Evolutionary conservation across 1,140 invertebrate species (phyloP).

Genomic region (Olivierus martensii): DNA sequence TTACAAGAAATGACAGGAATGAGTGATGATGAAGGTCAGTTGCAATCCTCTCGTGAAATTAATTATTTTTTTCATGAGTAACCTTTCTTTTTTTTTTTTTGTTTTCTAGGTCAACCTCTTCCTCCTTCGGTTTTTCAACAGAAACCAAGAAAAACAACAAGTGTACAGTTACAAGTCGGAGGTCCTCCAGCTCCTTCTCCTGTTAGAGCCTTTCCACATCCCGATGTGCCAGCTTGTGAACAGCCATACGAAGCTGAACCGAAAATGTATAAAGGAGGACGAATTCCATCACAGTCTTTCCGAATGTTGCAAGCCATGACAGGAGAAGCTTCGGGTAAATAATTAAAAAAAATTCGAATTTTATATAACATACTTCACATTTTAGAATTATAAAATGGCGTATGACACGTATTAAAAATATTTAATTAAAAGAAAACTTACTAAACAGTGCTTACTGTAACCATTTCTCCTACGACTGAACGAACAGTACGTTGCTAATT

Average conservation of each 20-base stretch:
- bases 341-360: too few relatives aligned
- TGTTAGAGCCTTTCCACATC: conserved; percentile 12
- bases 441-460: too few relatives aligned
- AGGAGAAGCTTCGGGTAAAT: conserved; percentile 19
- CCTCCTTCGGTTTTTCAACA: neutral
- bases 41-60: too few relatives aligned
- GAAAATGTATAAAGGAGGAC: conserved; percentile 62
- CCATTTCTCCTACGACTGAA: too few relatives aligned
- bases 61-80: neutral
- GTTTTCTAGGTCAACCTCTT: neutral
- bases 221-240: conserved; percentile 20
- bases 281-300: conserved; percentile 74
- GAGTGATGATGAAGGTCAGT: conserved; percentile 25
- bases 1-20: conserved; percentile 61
- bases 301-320: conserved; percentile 71
- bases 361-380: too few relatives aligned
- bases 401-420: too few relatives aligned
- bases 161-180: neutral
- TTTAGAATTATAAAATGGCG: too few relatives aligned
- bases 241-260: conserved; percentile 45
- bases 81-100: neutral
- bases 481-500: too few relatives aligned
- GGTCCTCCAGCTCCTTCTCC: neutral
- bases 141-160: neutral
- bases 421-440: too few relatives aligned